Percentiles rank a stretch among this genome's conserved stretches.
Evolutionary conservation across 2,888 invertebrate genomes (phyloP).

Genomic region (Alcis repandata): DNA sequence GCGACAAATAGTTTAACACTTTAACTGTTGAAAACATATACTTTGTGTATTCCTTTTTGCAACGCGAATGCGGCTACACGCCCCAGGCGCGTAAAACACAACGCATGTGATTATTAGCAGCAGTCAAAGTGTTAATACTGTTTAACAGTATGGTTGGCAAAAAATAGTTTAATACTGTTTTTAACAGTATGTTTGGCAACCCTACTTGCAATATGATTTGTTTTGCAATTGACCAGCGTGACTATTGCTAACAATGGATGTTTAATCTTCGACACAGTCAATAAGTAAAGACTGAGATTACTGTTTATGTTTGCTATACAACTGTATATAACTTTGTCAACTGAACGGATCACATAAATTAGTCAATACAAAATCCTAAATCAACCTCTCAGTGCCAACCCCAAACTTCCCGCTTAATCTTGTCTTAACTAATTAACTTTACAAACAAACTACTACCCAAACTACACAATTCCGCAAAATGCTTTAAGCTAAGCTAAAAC

Average conservation of each 20-base stretch:
- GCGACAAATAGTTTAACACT: too few species aligned
- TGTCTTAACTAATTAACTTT: conserved; percentile 24
- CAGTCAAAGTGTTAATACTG: too few species aligned
- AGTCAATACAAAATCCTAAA: conserved; percentile 8
- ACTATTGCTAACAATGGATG: neutral
- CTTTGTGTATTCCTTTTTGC: too few species aligned
- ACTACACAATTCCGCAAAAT: conserved; percentile 36
- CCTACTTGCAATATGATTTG: too few species aligned
- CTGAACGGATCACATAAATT: neutral
- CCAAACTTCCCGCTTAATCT: conserved; percentile 25
- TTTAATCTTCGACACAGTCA: neutral
- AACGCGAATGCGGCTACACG: too few species aligned
- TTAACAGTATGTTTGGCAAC: too few species aligned
- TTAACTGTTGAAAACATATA: too few species aligned
- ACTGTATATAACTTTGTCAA: neutral
- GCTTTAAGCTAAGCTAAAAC: conserved; percentile 33
- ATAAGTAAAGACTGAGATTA: neutral
- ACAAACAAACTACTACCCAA: conserved; percentile 32
- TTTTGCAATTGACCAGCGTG: conserved; percentile 4
- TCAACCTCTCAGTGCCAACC: conserved; percentile 22
- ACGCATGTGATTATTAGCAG: too few species aligned
- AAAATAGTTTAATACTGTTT: too few species aligned
- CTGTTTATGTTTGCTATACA: neutral
- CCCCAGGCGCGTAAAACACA: too few species aligned
- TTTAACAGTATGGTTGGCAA: too few species aligned